Base-by-base conservation (phyloP, 2,797 vertebrate genomes). In the Oreochromis grahami region DNA sequence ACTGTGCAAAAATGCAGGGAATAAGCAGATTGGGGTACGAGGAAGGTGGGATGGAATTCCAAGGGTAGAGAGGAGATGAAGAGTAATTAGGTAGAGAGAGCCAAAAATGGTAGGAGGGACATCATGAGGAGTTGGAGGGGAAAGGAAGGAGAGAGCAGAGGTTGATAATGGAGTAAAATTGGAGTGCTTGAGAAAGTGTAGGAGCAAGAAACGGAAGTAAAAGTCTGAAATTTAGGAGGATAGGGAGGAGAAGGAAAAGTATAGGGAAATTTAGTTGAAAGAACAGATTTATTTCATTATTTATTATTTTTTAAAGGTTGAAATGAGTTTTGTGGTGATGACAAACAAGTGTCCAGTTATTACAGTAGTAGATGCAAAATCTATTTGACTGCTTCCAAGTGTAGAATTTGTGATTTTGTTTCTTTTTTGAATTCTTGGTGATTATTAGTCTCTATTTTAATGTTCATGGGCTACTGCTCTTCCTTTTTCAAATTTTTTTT, bases 41-140 rank as follows among this genome's bases (percentile, higher is more conserved):
- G 65, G 53, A 76, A 88, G 53, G 79, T 58, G 58, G 77, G 63
- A 76, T 82, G 76, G 53, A 86, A 79, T 83, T 90, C 65, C 90
- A 85, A 90, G 84, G 85, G 65, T 78, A 81, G 48, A 76, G 77
- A 85, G 83, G 52, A 91, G 83, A 92, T 84, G 89, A 88, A 90
- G 93, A 93, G 76, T 94, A 93, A 95, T 94, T 94, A 91, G 89
- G 56, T 12, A n/a, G 80, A 89, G 77, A 80, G 84, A 88, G 88
- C 85, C 89, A 91, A 88, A 74, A 93, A 88, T 43, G 70, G 88
- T 88, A 77, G 89, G 88, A 81, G 84, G 82, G 85, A 81, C 53
- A 52, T 72, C 38, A 50, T 68, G 88, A 94, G 84, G 88, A 88
- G 90, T 84, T 89, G 91, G 84, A 43, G 14, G 38, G 84, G 65